phyloP scores from a whole-genome alignment of 2,113 vertebrate genomes.

The Ursus arctos region DNA sequence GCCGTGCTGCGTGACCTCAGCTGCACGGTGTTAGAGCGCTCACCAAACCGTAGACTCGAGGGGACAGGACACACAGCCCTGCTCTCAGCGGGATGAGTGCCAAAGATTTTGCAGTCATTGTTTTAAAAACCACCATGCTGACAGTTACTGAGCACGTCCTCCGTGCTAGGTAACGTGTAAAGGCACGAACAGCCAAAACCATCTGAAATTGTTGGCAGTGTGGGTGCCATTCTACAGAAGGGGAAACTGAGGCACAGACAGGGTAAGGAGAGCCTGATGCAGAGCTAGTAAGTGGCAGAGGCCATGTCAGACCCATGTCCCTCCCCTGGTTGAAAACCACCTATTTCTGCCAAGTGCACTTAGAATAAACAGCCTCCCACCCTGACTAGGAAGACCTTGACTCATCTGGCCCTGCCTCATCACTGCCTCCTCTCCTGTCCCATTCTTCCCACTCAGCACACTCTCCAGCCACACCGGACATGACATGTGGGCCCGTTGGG shows the following conservation, averaged over 20 bases:
- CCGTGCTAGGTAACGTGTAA: too few species aligned
- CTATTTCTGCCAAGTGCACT: neutral
- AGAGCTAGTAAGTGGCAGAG: neutral
- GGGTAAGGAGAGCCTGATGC: neutral
- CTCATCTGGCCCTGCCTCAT: neutral
- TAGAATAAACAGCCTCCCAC: neutral
- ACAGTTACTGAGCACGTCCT: neutral
- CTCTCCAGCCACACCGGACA: neutral
- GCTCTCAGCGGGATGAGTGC: too few species aligned
- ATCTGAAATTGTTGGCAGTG: neutral
- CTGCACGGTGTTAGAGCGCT: too few species aligned
- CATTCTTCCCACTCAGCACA: neutral
- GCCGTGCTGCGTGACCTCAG: too few species aligned
- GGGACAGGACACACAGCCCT: too few species aligned
- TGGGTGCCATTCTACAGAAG: neutral
- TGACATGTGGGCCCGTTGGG: rapidly evolving
- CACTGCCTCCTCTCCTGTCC: neutral
- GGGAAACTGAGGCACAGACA: neutral
- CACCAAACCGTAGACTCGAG: too few species aligned
- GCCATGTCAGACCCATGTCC: neutral
- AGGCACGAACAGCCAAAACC: rapidly evolving
- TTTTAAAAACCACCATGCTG: neutral
- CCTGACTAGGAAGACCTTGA: neutral
- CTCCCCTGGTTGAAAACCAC: neutral
- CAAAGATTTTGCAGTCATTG: neutral